Base-by-base conservation (phyloP, 2,113 vertebrate species). In the Epinephelus moara region DNA sequence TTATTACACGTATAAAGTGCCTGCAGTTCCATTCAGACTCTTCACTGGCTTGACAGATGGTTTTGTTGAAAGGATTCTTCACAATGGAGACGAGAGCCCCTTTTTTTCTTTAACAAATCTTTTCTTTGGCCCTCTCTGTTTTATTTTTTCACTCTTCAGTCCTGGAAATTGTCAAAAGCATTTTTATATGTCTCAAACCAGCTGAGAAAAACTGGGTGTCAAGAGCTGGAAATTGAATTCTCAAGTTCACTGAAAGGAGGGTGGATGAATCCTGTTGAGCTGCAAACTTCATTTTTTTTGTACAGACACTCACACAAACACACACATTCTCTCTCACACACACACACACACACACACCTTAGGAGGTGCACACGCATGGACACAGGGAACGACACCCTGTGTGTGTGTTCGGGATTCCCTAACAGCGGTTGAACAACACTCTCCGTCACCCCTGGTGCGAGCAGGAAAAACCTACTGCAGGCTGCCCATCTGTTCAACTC, bases 401-500 rank as follows among this genome's bases (percentile, higher is more conserved):
- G 71, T 61, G 66, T 50, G 64, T 67, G 42, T 59, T 23, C 0
- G 63, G 87, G 84, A 76, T 90, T 92, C 88, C 89, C 80, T 42
- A 80, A 88, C 85, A 91, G 85, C 19, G 25, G 90, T 76, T 82
- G 78, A 83, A 85, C 86, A 91, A 81, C 85, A 69, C 71, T 88
- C 80, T 64, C 45, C 19, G 55, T 88, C 69, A 68, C 82, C 81
- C 88, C 88, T 76, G 80, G 88, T 91, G 91, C 84, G 86, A 85
- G 66, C 84, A 86, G 84, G 88, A 89, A 89, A 89, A 86, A 84
- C 81, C 88, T 64, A 75, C 91, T 84, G 86, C 81, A 83, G 85
- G 78, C 77, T 88, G 56, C 71, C 91, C 89, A 92, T 93, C 92
- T 93, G 92, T 68, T 93, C 85, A 49, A 14, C 85, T 80, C 74